phyloP scores from a whole-genome alignment of 2,797 vertebrate genomes.

The Phrynocephalus guinanensis region DNA sequence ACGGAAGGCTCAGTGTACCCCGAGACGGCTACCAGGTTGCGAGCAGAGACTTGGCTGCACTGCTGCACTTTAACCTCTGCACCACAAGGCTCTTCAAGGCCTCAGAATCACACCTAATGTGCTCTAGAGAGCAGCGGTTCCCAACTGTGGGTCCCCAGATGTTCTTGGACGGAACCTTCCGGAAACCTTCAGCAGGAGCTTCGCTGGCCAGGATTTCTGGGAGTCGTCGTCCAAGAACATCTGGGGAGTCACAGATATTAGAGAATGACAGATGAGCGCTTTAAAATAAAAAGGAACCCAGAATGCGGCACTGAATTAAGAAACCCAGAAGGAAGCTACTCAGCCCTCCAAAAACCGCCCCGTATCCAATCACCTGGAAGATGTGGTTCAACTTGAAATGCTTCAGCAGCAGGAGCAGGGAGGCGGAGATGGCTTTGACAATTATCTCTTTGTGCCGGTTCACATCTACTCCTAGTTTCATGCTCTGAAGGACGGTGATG shows the following conservation, averaged over 20 bases:
- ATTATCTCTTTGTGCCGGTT: constrained; percentile 99
- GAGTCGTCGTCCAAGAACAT: background rate
- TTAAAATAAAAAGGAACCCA: background rate
- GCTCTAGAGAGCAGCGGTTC: too few relatives aligned
- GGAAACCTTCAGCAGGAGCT: background rate
- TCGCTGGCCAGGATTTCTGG: background rate
- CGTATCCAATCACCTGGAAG: constrained; percentile 85
- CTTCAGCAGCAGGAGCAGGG: constrained; percentile 94
- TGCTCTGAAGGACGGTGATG: constrained; percentile 96
- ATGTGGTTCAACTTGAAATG: constrained; percentile 97
- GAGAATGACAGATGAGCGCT: too few relatives aligned
- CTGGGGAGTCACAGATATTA: background rate
- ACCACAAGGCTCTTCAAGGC: too few relatives aligned
- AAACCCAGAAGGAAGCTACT: background rate
- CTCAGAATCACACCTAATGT: background rate
- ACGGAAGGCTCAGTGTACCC: too few relatives aligned
- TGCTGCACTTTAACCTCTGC: too few relatives aligned
- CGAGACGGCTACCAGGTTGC: too few relatives aligned
- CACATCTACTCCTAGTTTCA: constrained; percentile 97
- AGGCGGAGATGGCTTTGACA: constrained; percentile 93
- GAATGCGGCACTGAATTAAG: background rate
- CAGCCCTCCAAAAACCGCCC: too few relatives aligned
- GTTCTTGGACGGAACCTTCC: background rate
- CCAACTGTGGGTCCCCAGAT: background rate
- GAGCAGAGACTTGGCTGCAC: too few relatives aligned